Evolutionary conservation across 2,888 invertebrate genomes (phyloP).

Genomic region (Anagyrus pseudococci): DNA sequence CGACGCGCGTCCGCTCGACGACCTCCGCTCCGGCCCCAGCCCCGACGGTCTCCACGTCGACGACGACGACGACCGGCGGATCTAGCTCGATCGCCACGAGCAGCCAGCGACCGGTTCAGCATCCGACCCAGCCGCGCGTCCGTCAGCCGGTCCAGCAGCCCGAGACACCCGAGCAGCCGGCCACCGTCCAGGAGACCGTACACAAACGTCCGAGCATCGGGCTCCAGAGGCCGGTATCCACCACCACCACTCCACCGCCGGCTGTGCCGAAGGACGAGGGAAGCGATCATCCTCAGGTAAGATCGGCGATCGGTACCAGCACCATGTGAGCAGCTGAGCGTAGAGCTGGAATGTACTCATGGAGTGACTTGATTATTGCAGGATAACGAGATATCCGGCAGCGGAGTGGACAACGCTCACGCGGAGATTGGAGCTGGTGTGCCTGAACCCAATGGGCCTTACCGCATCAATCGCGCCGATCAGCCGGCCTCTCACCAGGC

Average conservation of each 20-base stretch:
- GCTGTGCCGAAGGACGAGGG: slow-evolving; percentile 30
- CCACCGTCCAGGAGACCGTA: slow-evolving; percentile 54
- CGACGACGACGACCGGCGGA: not conserved
- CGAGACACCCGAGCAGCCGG: slow-evolving; percentile 48
- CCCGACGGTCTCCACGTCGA: slow-evolving; percentile 49
- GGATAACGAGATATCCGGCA: slow-evolving; percentile 77
- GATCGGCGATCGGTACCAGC: not conserved
- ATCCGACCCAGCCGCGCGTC: slow-evolving; percentile 3
- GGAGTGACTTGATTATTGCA: no score
- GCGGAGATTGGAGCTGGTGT: slow-evolving; percentile 55
- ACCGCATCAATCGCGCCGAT: slow-evolving; percentile 61
- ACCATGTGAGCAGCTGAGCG: no score
- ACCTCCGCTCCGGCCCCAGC: not conserved
- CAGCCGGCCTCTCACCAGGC: slow-evolving; percentile 62
- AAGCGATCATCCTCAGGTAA: slow-evolving; percentile 34
- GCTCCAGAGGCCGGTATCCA: slow-evolving; percentile 48
- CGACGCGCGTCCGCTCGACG: slow-evolving; percentile 52
- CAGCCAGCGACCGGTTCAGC: slow-evolving; percentile 35
- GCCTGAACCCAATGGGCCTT: slow-evolving; percentile 66
- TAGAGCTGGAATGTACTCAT: no score
- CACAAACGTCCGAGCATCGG: slow-evolving; percentile 53
- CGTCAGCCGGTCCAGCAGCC: slow-evolving; percentile 18
- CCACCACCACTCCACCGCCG: slow-evolving; percentile 38
- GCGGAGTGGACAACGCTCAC: slow-evolving; percentile 57
- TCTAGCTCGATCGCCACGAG: not conserved